Conservation (phyloP, 2,888 invertebrate species). For the Philereme transversata region DNA sequence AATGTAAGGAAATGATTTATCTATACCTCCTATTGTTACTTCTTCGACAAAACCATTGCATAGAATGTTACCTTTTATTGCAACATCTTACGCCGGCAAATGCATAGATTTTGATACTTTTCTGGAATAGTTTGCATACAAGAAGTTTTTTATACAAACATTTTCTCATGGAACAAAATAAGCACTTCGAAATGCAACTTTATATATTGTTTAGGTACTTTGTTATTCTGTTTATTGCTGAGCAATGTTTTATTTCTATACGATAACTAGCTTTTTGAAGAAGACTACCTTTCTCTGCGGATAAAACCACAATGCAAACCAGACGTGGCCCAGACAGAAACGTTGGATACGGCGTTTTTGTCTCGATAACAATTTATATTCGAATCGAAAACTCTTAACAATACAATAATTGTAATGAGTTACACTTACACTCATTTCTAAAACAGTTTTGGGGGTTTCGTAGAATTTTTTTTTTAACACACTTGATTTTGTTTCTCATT, state of each 20-base stretch:
- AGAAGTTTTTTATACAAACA: background rate
- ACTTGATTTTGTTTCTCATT: too few species aligned
- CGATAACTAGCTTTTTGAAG: slow-evolving; percentile 9
- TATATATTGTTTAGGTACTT: background rate
- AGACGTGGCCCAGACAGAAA: slow-evolving; percentile 49
- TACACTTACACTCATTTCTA: too few species aligned
- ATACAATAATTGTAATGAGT: background rate
- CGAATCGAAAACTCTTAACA: background rate
- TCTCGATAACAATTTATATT: slow-evolving; percentile 8
- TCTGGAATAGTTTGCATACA: background rate
- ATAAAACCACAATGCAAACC: slow-evolving; percentile 32
- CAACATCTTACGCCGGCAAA: slow-evolving; percentile 13
- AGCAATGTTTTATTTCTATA: slow-evolving; percentile 12
- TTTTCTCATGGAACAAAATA: background rate
- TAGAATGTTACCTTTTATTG: slow-evolving; percentile 19
- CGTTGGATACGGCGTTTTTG: slow-evolving; percentile 33
- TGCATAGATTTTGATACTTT: slow-evolving; percentile 2
- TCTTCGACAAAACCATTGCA: slow-evolving; percentile 23
- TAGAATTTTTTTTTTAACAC: too few species aligned
- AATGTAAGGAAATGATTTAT: slow-evolving; percentile 36
- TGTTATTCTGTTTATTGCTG: slow-evolving; percentile 6
- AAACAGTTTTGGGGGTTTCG: too few species aligned
- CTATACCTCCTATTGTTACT: slow-evolving; percentile 29
- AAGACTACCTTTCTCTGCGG: slow-evolving; percentile 21
- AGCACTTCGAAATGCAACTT: slow-evolving; percentile 3